Percentiles rank a stretch among this genome's conserved stretches.
phyloP scores from a whole-genome alignment of 1,140 invertebrate genomes.

The Papilio xuthus region DNA sequence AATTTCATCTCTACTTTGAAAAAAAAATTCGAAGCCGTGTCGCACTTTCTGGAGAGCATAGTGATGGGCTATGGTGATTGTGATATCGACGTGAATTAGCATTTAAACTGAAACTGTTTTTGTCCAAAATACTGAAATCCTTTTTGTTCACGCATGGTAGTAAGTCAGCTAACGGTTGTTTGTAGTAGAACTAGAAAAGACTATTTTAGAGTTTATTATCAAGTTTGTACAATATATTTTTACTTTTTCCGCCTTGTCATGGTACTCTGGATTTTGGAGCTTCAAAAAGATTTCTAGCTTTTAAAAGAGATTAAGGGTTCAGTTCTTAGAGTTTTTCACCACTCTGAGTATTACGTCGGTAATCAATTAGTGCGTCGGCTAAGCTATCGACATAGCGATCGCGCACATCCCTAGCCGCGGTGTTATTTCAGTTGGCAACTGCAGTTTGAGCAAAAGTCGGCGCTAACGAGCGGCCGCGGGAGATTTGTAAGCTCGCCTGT shows the following conservation, averaged over 20 bases:
- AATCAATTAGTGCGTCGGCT: slow-evolving; percentile 15
- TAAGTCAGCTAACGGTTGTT: too few relatives aligned
- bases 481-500: slow-evolving; percentile 50
- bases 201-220: not conserved
- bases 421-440: slow-evolving; percentile 50
- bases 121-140: too few relatives aligned
- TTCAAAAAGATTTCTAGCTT: not conserved
- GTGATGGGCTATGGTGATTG: slow-evolving; percentile 8
- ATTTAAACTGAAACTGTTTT: not conserved
- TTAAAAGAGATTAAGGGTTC: not conserved
- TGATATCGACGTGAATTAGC: not conserved
- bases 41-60: slow-evolving; percentile 18
- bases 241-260: not conserved
- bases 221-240: not conserved
- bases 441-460: slow-evolving; percentile 53
- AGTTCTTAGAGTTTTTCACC: not conserved
- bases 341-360: not conserved
- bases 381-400: slow-evolving; percentile 22
- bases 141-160: too few relatives aligned
- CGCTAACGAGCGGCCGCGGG: slow-evolving; percentile 44
- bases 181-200: too few relatives aligned
- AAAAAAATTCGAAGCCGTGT: slow-evolving; percentile 38
- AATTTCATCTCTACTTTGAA: slow-evolving; percentile 44
- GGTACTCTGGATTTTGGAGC: not conserved
- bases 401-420: slow-evolving; percentile 25